Evolutionary conservation across 2,888 invertebrate genomes (phyloP).

Genomic region (Eupeodes luniger): DNA sequence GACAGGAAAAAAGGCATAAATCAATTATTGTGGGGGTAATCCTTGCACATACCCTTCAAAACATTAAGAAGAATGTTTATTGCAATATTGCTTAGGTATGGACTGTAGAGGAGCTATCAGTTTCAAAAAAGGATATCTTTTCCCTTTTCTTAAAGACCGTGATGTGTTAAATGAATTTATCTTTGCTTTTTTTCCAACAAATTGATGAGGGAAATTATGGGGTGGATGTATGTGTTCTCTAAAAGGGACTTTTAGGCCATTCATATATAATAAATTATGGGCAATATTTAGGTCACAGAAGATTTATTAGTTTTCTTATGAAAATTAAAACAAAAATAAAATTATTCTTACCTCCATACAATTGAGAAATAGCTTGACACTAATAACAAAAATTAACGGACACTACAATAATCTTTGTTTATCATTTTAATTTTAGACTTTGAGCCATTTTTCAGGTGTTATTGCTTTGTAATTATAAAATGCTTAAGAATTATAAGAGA

Average conservation of each 20-base stretch:
- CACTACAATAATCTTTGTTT: too few relatives aligned
- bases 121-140: background rate
- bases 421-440: too few relatives aligned
- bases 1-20: background rate
- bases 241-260: background rate
- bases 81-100: background rate
- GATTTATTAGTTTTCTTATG: constrained; percentile 5
- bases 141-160: background rate
- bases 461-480: too few relatives aligned
- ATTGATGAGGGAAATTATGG: constrained; percentile 15
- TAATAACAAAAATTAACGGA: background rate
- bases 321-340: background rate
- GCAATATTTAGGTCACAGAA: background rate
- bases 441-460: too few relatives aligned
- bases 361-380: background rate
- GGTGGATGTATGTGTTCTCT: background rate
- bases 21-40: background rate
- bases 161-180: background rate
- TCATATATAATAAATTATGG: constrained; percentile 17
- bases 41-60: background rate
- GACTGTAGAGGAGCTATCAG: background rate
- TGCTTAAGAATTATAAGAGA: too few relatives aligned
- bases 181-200: constrained; percentile 5
- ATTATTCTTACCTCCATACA: background rate
- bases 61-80: background rate